Evolutionary conservation across 2,888 invertebrate genomes (phyloP).

Genomic region (Leptothorax acervorum): DNA sequence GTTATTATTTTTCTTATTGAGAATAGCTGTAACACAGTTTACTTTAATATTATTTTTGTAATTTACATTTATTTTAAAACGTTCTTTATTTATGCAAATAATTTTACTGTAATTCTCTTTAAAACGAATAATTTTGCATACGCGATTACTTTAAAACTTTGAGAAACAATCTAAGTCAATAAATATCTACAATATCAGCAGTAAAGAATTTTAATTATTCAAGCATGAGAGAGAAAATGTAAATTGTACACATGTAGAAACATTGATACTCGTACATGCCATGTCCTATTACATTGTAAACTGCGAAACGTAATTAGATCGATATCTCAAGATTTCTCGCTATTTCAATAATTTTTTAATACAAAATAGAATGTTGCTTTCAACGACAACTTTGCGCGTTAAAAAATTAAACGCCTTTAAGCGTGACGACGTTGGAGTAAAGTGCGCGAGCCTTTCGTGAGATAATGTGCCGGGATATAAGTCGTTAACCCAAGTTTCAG

Average conservation of each 20-base stretch:
- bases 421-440: slow-evolving; percentile 60
- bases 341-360: slow-evolving; percentile 21
- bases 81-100: neutral
- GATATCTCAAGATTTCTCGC: slow-evolving; percentile 27
- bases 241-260: neutral
- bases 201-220: neutral
- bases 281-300: neutral
- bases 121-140: neutral
- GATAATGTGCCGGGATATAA: slow-evolving; percentile 56
- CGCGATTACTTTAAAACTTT: neutral
- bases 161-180: neutral
- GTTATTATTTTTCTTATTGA: neutral
- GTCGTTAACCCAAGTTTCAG: slow-evolving; percentile 53
- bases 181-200: neutral
- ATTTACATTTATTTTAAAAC: neutral
- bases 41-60: neutral
- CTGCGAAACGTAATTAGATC: neutral
- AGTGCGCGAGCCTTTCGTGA: slow-evolving; percentile 60
- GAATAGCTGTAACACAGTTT: neutral
- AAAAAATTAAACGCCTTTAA: slow-evolving; percentile 65
- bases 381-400: slow-evolving; percentile 53
- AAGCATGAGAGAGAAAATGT: neutral
- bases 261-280: neutral
- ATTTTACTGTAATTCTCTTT: neutral
- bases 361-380: slow-evolving; percentile 44